A percentile compares a stretch with the other conserved stretches of the same genome.
These are phyloP conservation scores for Paragorgia papillata DNA, from an alignment of 92 coral and sea anemone genomes.

Conservation along the genomic window DNA sequence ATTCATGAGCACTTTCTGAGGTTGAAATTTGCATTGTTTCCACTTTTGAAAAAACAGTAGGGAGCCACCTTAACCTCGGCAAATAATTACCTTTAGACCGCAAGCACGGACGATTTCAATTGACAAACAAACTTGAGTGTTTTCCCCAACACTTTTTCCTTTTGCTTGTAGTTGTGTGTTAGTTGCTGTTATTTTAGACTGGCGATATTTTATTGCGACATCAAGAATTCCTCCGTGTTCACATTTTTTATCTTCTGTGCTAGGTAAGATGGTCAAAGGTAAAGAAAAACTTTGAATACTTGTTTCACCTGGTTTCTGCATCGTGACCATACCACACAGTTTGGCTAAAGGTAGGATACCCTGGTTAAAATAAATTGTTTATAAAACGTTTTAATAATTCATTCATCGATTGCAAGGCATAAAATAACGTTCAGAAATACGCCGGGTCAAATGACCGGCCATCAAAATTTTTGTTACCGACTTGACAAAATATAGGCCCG, in stretches of 20 bases:
- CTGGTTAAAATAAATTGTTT: constrained; percentile 50
- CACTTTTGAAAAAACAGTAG: no score
- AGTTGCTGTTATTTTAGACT: constrained; percentile 31
- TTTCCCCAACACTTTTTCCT: constrained; percentile 36
- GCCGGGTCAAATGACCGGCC: no score
- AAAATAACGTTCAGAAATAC: no score
- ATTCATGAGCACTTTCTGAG: no score
- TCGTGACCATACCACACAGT: constrained; percentile 96
- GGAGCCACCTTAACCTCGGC: neutral
- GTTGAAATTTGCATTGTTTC: no score
- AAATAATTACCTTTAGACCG: constrained; percentile 79
- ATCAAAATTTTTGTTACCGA: no score
- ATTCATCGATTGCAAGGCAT: no score
- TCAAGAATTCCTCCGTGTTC: constrained; percentile 73
- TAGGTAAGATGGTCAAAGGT: constrained; percentile 76
- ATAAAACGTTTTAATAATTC: neutral
- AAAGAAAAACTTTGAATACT: constrained; percentile 87
- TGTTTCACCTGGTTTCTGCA: constrained; percentile 86
- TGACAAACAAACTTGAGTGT: constrained; percentile 71
- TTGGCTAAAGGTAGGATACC: constrained; percentile 89
- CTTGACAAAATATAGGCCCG: no score
- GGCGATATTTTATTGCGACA: constrained; percentile 76
- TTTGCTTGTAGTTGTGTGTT: constrained; percentile 19
- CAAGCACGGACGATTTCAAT: constrained; percentile 81
- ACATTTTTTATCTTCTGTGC: constrained; percentile 43